phyloP scores from a whole-genome alignment of 1,140 invertebrate species.

The Euura saliciscinereae region DNA sequence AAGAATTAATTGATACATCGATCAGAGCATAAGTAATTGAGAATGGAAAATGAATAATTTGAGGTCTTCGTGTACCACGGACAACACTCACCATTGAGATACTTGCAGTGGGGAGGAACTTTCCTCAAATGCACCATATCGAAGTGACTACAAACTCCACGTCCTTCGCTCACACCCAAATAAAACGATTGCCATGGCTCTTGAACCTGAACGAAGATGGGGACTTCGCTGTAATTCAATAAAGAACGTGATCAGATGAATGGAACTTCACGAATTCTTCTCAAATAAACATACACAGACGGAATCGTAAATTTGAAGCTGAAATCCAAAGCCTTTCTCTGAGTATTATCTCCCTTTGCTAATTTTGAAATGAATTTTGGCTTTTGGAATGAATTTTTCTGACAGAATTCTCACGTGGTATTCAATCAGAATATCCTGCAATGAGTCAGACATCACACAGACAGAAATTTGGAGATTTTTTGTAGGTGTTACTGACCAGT shows the following conservation, averaged over 20 bases:
- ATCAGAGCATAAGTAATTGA: background rate
- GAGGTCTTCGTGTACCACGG: background rate
- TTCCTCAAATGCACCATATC: constrained; percentile 88
- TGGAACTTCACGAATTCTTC: background rate
- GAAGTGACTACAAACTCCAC: constrained; percentile 77
- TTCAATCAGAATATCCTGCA: too few relatives aligned
- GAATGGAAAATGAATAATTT: background rate
- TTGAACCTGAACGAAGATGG: constrained; percentile 86
- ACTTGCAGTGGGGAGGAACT: constrained; percentile 80
- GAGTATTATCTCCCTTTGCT: too few relatives aligned
- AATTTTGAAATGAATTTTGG: background rate
- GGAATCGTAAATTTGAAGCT: too few relatives aligned
- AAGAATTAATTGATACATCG: background rate
- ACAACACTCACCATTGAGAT: constrained; percentile 69
- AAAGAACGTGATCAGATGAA: constrained; percentile 11
- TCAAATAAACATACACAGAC: background rate
- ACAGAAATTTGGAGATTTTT: too few relatives aligned
- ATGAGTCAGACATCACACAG: too few relatives aligned
- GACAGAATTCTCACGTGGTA: too few relatives aligned
- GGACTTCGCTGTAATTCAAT: constrained; percentile 69
- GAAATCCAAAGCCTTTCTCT: too few relatives aligned
- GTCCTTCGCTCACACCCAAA: constrained; percentile 77
- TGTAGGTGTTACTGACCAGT: constrained; percentile 61
- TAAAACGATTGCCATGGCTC: constrained; percentile 84
- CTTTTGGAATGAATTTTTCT: too few relatives aligned